Conservation (phyloP, 2,888 invertebrate genomes). For the Terebella lapidaria region DNA sequence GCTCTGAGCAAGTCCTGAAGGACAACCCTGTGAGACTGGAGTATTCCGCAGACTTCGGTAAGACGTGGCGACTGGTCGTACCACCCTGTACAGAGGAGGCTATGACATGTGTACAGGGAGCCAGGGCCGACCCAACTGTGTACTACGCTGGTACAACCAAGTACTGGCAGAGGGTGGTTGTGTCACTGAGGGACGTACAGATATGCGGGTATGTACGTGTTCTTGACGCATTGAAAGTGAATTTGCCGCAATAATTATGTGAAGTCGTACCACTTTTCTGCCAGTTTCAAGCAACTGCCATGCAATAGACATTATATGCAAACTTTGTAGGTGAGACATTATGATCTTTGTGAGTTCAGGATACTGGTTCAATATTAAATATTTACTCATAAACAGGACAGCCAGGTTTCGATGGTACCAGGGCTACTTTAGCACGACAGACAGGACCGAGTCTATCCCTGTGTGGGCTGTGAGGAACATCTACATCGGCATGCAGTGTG, state of each 20-base stretch:
- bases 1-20: slow-evolving; percentile 40
- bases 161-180: slow-evolving; percentile 47
- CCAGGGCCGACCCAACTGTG: slow-evolving; percentile 37
- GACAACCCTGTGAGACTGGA: slow-evolving; percentile 50
- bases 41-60: slow-evolving; percentile 51
- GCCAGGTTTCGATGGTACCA: slow-evolving; percentile 54
- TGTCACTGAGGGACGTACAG: slow-evolving; percentile 47
- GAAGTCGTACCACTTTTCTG: too few species aligned
- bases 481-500: slow-evolving; percentile 53
- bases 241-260: too few species aligned
- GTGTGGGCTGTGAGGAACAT: slow-evolving; percentile 54
- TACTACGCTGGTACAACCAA: slow-evolving; percentile 49
- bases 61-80: slow-evolving; percentile 48
- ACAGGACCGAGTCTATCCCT: slow-evolving; percentile 13
- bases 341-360: too few species aligned
- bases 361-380: too few species aligned
- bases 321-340: too few species aligned
- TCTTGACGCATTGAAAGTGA: too few species aligned
- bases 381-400: too few species aligned
- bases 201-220: slow-evolving; percentile 52
- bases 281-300: too few species aligned
- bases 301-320: too few species aligned
- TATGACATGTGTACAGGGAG: slow-evolving; percentile 42
- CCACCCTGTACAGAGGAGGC: slow-evolving; percentile 39
- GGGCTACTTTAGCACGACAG: slow-evolving; percentile 33